These are phyloP conservation scores for Epinotia nisella DNA, from an alignment of 2,888 invertebrate species.

Conservation along the genomic window DNA sequence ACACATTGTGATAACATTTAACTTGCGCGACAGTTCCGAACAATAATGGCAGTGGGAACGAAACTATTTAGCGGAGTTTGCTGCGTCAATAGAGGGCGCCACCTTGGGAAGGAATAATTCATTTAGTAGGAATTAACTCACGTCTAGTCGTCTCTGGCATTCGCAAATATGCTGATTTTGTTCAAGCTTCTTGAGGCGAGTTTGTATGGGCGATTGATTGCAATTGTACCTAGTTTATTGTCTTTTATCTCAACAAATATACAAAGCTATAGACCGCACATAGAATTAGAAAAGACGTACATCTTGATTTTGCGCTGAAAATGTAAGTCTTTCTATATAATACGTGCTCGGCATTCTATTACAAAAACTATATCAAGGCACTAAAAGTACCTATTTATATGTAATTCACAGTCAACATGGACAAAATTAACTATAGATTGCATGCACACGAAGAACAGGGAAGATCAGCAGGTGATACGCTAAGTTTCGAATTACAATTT, in stretches of 20 bases:
- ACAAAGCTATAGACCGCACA: background rate
- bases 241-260: background rate
- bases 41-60: constrained; percentile 80
- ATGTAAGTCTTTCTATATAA: no score
- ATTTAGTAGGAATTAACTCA: constrained; percentile 76
- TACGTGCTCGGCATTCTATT: no score
- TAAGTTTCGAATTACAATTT: no score
- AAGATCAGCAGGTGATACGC: no score
- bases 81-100: constrained; percentile 79
- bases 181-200: constrained; percentile 52
- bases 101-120: constrained; percentile 79
- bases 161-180: constrained; percentile 54
- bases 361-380: no score
- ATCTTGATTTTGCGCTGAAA: background rate
- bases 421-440: no score
- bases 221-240: constrained; percentile 15
- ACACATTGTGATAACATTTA: constrained; percentile 61
- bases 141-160: constrained; percentile 59
- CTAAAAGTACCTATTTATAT: no score
- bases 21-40: constrained; percentile 76
- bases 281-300: background rate
- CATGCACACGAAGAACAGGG: no score
- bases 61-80: constrained; percentile 82
- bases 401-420: no score
- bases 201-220: constrained; percentile 30